Conservation (phyloP, 2,888 invertebrate genomes). For the Sepiola atlantica region DNA sequence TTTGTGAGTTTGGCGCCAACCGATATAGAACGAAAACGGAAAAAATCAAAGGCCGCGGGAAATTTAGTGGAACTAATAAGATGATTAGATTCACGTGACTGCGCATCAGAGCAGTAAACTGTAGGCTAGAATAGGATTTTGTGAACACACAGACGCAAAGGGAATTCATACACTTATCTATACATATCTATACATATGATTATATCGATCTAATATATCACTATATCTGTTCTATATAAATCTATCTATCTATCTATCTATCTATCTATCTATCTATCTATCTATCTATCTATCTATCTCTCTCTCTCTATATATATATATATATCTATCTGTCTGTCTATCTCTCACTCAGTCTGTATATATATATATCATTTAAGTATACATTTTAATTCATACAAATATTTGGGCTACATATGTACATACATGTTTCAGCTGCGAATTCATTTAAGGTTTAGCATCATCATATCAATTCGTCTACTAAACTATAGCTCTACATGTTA, state of each 20-base stretch:
- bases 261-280: background rate
- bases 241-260: background rate
- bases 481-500: too few species aligned
- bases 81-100: constrained; percentile 20
- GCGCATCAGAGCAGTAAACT: background rate
- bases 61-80: constrained; percentile 18
- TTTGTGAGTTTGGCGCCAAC: constrained; percentile 18
- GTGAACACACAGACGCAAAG: background rate
- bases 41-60: background rate
- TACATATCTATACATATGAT: background rate
- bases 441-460: too few species aligned
- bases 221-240: background rate
- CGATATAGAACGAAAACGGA: background rate
- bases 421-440: too few species aligned
- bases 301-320: too few species aligned
- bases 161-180: background rate
- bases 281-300: background rate
- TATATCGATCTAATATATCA: background rate
- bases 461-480: too few species aligned
- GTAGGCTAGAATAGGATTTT: background rate
- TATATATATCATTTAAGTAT: too few species aligned
- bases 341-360: too few species aligned
- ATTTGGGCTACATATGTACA: too few species aligned
- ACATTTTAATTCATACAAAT: too few species aligned
- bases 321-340: too few species aligned